These are phyloP conservation scores for Rhingia campestris DNA, from an alignment of 2,888 invertebrate genomes.

Conservation along the genomic window DNA sequence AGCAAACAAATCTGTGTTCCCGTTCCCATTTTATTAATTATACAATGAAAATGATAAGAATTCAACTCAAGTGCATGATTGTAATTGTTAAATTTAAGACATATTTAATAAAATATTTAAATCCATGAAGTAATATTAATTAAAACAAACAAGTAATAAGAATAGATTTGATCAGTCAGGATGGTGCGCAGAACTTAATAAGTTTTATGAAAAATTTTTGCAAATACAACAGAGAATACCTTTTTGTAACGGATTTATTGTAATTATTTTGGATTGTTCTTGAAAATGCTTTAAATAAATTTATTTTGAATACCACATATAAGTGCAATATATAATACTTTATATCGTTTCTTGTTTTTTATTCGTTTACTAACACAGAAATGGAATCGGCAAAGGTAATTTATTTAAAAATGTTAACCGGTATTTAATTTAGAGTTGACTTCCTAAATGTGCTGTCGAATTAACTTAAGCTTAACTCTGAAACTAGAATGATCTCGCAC, in stretches of 20 bases:
- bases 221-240: constrained; percentile 51
- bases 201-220: constrained; percentile 53
- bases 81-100: constrained; percentile 73
- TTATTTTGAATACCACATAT: constrained; percentile 71
- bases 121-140: constrained; percentile 46
- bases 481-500: no score
- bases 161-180: constrained; percentile 49
- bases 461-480: no score
- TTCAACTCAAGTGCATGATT: constrained; percentile 69
- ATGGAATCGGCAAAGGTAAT: no score
- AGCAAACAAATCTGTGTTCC: constrained; percentile 71
- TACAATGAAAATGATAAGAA: constrained; percentile 54
- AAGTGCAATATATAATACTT: constrained; percentile 5
- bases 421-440: no score
- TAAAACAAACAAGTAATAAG: constrained; percentile 17
- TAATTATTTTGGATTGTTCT: constrained; percentile 73
- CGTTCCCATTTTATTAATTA: constrained; percentile 66
- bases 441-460: no score
- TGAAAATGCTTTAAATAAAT: constrained; percentile 74
- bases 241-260: constrained; percentile 73
- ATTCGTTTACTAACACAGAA: no score
- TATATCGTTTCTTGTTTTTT: not conserved
- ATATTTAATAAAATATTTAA: constrained; percentile 67
- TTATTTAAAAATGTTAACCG: no score
- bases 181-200: constrained; percentile 65